Conservation (phyloP, 2,113 vertebrate species). For the Actinemys pallida region DNA sequence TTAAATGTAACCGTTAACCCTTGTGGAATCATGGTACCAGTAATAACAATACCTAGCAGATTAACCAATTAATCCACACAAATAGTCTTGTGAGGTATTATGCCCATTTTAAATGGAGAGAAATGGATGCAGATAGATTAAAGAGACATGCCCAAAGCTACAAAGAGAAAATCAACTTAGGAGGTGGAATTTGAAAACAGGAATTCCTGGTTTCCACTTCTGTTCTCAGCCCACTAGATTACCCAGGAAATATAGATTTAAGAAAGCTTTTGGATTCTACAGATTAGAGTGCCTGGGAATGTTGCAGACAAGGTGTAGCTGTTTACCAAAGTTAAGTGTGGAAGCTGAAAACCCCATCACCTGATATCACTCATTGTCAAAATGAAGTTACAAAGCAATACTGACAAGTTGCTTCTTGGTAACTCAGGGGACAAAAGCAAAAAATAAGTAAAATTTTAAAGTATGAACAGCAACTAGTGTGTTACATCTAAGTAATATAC, state of each 20-base stretch:
- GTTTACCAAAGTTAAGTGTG: constrained; percentile 16
- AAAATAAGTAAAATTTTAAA: not conserved
- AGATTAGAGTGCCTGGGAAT: not conserved
- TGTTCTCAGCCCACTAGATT: not conserved
- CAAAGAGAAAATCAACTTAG: not conserved
- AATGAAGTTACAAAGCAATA: constrained; percentile 25
- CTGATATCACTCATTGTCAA: not conserved
- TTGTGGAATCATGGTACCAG: not conserved
- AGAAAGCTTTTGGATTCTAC: not conserved
- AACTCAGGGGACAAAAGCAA: not conserved
- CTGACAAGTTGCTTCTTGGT: constrained; percentile 4
- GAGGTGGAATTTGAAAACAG: not conserved
- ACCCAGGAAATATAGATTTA: not conserved
- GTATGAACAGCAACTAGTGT: not conserved
- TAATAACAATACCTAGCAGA: not conserved
- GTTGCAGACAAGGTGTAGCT: not conserved
- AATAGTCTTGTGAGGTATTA: not conserved
- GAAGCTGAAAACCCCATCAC: not conserved
- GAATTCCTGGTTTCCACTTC: not conserved
- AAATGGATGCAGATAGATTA: not conserved
- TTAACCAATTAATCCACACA: not conserved
- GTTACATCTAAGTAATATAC: not conserved
- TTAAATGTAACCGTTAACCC: not conserved
- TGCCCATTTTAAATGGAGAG: not conserved
- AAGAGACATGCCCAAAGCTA: not conserved